Evolutionary conservation across 1,140 invertebrate genomes (phyloP).

Genomic region (Medauroidea extradentata): DNA sequence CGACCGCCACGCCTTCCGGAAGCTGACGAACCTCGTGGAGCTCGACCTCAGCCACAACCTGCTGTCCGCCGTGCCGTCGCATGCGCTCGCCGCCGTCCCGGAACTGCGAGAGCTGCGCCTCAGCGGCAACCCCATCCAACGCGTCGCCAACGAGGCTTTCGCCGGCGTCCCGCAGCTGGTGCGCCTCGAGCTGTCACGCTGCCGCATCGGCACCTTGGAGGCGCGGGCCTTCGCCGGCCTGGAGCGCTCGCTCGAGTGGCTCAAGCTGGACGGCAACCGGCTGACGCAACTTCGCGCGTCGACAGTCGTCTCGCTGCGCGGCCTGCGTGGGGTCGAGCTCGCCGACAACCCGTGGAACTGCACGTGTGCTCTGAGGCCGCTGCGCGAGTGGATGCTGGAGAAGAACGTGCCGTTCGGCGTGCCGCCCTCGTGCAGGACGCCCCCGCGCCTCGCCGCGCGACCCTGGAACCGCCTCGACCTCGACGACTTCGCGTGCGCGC

Average conservation of each 20-base stretch:
- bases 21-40: slow-evolving; percentile 70
- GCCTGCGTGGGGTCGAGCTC: slow-evolving; percentile 67
- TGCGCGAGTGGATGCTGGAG: slow-evolving; percentile 70
- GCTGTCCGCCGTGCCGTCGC: slow-evolving; percentile 61
- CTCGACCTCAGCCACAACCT: slow-evolving; percentile 71
- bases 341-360: slow-evolving; percentile 79
- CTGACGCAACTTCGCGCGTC: slow-evolving; percentile 58
- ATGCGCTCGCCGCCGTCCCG: slow-evolving; percentile 61
- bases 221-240: slow-evolving; percentile 66
- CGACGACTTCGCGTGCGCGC: slow-evolving; percentile 75
- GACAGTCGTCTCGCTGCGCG: slow-evolving; percentile 59
- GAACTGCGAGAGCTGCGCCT: slow-evolving; percentile 71
- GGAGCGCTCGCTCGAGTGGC: slow-evolving; percentile 62
- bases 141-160: slow-evolving; percentile 66
- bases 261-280: slow-evolving; percentile 71
- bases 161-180: slow-evolving; percentile 60
- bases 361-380: slow-evolving; percentile 65
- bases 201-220: slow-evolving; percentile 61
- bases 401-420: slow-evolving; percentile 68
- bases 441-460: slow-evolving; percentile 53
- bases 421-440: slow-evolving; percentile 61
- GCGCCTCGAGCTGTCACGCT: slow-evolving; percentile 65
- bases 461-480: slow-evolving; percentile 70
- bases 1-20: slow-evolving; percentile 60
- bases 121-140: slow-evolving; percentile 65